phyloP scores from a whole-genome alignment of 2,797 vertebrate species.

The Sitta carolinensis region DNA sequence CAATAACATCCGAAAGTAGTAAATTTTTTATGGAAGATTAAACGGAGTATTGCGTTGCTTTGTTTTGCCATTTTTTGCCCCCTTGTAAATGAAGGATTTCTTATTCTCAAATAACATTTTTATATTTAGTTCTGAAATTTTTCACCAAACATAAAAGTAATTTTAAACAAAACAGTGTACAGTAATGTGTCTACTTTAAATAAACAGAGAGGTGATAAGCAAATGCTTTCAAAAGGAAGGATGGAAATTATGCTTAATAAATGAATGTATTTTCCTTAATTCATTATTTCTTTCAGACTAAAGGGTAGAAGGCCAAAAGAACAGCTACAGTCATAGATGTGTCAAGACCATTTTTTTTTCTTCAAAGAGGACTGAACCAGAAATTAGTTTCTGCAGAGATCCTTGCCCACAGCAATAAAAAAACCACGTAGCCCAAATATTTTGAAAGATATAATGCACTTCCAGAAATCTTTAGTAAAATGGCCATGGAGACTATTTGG shows the following conservation, averaged over 20 bases:
- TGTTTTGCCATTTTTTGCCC: background rate
- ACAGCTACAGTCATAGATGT: background rate
- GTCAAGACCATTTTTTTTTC: background rate
- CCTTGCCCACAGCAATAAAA: background rate
- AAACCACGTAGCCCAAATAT: background rate
- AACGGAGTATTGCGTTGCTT: background rate
- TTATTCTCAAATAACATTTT: background rate
- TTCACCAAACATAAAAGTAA: background rate
- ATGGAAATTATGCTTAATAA: background rate
- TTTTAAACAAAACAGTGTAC: background rate
- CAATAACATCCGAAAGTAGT: background rate
- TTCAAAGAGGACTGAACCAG: background rate
- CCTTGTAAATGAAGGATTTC: background rate
- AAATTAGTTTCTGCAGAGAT: background rate
- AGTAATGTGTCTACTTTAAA: background rate
- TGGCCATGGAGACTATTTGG: background rate
- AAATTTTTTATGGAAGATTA: background rate
- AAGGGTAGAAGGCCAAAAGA: background rate
- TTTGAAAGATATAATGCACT: background rate
- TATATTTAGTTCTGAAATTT: background rate
- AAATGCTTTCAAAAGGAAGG: background rate
- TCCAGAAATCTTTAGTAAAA: background rate
- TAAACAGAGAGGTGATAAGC: background rate
- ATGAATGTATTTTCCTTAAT: background rate
- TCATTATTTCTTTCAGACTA: background rate